Evolutionary conservation across 30 jellyfish, hydroid and myxozoan genomes (phyloP).

Genomic region (Aurelia aurita complex sp. Pacific): DNA sequence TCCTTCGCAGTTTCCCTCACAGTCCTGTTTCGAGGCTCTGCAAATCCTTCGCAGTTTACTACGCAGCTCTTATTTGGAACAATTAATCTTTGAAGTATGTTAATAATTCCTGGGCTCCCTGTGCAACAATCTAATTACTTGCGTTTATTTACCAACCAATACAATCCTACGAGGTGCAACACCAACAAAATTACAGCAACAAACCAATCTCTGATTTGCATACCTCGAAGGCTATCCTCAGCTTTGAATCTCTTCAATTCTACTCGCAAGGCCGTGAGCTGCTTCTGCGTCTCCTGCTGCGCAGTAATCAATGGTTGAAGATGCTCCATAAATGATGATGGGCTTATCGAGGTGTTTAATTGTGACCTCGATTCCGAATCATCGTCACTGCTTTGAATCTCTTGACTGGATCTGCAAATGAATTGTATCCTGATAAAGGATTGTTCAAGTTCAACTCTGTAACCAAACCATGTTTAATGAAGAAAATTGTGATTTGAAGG

Average conservation of each 20-base stretch:
- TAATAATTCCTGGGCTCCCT: background rate
- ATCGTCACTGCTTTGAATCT: conserved; percentile 71
- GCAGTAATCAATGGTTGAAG: conserved; percentile 56
- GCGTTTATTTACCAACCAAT: conserved; percentile 29
- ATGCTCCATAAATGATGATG: conserved; percentile 38
- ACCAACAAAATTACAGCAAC: conserved; percentile 14
- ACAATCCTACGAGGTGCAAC: conserved; percentile 37
- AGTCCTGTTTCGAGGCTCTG: too few species aligned
- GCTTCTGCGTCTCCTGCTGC: conserved; percentile 69
- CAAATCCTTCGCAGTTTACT: too few species aligned
- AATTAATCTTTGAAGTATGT: background rate
- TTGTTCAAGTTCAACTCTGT: too few species aligned
- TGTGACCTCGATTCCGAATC: conserved; percentile 63
- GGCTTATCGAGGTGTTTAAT: background rate
- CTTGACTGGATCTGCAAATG: conserved; percentile 42
- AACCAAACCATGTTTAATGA: too few species aligned
- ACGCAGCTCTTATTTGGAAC: too few species aligned
- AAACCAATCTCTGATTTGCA: conserved; percentile 59
- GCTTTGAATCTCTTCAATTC: conserved; percentile 64
- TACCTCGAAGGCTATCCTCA: conserved; percentile 30
- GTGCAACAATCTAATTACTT: background rate
- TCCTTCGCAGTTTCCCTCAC: too few species aligned
- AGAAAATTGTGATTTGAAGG: too few species aligned
- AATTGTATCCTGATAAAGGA: too few species aligned
- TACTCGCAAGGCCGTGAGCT: conserved; percentile 66